A percentile compares a stretch with the other conserved stretches of the same genome.
Conservation (phyloP, 1,140 invertebrate genomes). For the Acromyrmex heyeri region DNA sequence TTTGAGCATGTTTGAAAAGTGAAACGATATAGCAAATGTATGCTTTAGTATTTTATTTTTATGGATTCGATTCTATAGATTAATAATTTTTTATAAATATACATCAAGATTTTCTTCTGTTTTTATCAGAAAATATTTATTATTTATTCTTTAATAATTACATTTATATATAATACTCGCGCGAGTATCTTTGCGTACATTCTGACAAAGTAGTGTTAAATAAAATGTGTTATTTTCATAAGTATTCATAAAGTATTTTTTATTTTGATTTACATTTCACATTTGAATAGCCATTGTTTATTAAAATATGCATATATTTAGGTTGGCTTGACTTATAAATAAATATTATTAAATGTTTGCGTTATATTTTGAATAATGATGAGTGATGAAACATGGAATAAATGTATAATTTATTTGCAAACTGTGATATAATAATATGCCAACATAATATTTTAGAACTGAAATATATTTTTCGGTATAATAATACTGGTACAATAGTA, state of each 20-base stretch:
- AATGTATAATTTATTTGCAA: constrained; percentile 26
- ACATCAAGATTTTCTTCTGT: background rate
- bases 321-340: background rate
- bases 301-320: background rate
- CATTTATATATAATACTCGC: background rate
- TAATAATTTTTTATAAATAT: background rate
- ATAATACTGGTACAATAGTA: background rate
- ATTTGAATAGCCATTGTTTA: background rate
- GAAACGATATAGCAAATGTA: background rate
- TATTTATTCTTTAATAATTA: background rate
- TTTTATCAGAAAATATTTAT: background rate
- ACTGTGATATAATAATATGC: constrained; percentile 7
- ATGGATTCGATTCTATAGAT: background rate
- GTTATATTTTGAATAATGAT: background rate
- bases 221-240: background rate
- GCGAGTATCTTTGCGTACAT: background rate
- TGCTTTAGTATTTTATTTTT: background rate
- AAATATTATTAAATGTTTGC: constrained; percentile 19
- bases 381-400: constrained; percentile 12
- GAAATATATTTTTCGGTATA: background rate
- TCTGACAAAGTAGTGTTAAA: background rate
- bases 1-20: background rate
- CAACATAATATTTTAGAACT: constrained; percentile 1
- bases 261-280: background rate
- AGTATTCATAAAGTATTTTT: background rate